Evolutionary conservation across 1,140 invertebrate species (phyloP), one percentile per base, ranked within the genome.

Genomic region (Drosophila busckii): DNA sequence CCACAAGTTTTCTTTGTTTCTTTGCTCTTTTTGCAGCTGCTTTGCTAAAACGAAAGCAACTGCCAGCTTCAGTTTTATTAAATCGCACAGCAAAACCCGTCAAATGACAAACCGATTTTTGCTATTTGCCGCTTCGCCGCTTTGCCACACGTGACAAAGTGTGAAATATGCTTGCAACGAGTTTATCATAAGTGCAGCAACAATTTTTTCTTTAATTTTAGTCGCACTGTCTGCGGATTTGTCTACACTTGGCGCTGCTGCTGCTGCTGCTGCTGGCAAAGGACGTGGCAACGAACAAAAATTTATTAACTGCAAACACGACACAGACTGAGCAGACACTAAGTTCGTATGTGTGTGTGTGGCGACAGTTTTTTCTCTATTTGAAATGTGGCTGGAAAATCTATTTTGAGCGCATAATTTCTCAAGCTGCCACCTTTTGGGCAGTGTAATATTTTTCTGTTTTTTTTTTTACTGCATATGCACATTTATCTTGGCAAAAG

Each of bases 361-460:
- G 25, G 19, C 4, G 16, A 32, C 2, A 16, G 23, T 35, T 52
- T 60, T 29, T 23, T 23, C 25, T 20, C 22, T 25, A 28, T 69
- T 48, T 53, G 15, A 26, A 41, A 45, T 68, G 63, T 58, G 35
- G 60, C 73, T 65, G 63, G 73, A 82, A 82, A 80, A 80, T 82
- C 73, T 80, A 80, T 80, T 80, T 80, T 37, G 37, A 54, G 54
- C 63, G 64, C 73, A 82, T 82, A 80, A 80, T 82, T 80, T 73
- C 73, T 63, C 68, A 80, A 59, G 53, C 68, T 68, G 73, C 58
- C 73, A 78, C 68, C 58, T 78, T 78, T 35, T 59, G 64, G 42
- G 53, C 70, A 73, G 52, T 20, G n/a, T n/a, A n/a, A n/a, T 23
- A 25, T 45, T 63, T 28, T 58, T 41, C 12, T 34, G 17, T 12